These are phyloP conservation scores for Syngnathus floridae DNA, from an alignment of 2,113 vertebrate species.

Conservation along the genomic window DNA sequence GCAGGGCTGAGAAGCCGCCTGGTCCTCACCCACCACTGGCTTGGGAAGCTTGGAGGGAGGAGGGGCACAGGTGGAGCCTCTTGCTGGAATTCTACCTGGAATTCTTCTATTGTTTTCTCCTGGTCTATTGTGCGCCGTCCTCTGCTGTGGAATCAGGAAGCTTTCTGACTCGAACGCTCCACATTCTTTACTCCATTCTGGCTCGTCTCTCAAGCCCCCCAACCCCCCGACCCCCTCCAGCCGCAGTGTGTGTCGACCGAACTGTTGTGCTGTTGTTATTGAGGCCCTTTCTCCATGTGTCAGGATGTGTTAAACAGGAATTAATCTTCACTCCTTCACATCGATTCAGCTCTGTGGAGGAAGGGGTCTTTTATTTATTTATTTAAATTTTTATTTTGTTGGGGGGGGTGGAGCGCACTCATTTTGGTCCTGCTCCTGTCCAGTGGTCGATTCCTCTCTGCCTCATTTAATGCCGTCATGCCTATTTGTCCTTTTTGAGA, in stretches of 20 bases:
- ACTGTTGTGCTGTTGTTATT: slow-evolving; percentile 49
- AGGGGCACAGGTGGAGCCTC: slow-evolving; percentile 37
- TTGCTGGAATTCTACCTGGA: slow-evolving; percentile 42
- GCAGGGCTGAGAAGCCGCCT: slow-evolving; percentile 35
- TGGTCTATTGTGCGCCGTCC: slow-evolving; percentile 4
- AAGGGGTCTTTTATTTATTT: slow-evolving; percentile 14
- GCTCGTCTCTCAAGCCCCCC: not conserved
- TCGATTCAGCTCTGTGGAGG: slow-evolving; percentile 48
- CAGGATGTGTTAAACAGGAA: slow-evolving; percentile 55
- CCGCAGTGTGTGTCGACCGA: slow-evolving; percentile 30
- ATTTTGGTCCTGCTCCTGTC: slow-evolving; percentile 28
- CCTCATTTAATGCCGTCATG: not conserved
- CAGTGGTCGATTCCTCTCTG: not conserved
- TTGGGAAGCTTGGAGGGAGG: slow-evolving; percentile 15
- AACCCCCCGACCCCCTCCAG: slow-evolving; percentile 16
- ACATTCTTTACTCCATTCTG: slow-evolving; percentile 28
- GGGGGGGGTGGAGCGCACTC: not conserved
- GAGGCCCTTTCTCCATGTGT: slow-evolving; percentile 44
- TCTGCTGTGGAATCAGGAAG: slow-evolving; percentile 11
- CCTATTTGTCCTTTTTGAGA: not conserved
- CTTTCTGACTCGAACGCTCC: slow-evolving; percentile 16
- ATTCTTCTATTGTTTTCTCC: slow-evolving; percentile 14
- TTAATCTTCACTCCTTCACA: slow-evolving; percentile 55
- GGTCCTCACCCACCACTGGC: slow-evolving; percentile 30
- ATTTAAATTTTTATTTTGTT: not conserved